Percentiles rank a stretch among this genome's conserved stretches.
phyloP scores from a whole-genome alignment of 2,113 vertebrate species.

The Eudyptes chrysolophus region DNA sequence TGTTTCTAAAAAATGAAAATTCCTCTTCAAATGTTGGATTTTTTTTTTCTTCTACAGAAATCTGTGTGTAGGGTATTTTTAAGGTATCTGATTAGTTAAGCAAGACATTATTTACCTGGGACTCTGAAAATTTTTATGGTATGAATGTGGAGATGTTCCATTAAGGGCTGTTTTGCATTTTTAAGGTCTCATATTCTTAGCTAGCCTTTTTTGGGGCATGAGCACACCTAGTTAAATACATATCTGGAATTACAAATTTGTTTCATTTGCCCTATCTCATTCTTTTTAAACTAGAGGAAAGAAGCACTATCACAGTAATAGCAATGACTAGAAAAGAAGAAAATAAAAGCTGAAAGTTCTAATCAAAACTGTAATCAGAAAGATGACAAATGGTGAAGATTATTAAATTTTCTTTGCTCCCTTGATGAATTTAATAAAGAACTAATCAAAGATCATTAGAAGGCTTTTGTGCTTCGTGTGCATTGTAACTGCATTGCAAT shows the following conservation, averaged over 20 bases:
- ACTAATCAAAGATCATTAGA: conserved; percentile 99
- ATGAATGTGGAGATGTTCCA: background rate
- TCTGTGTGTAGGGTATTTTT: background rate
- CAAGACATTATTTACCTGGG: background rate
- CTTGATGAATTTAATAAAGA: conserved; percentile 98
- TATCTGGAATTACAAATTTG: conserved; percentile 4
- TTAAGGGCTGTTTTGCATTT: background rate
- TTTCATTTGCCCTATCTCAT: conserved; percentile 5
- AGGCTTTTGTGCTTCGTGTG: conserved; percentile 82
- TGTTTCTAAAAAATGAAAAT: background rate
- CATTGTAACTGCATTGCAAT: conserved; percentile 80
- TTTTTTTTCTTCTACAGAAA: background rate
- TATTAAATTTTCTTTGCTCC: conserved; percentile 95
- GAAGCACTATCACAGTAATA: conserved; percentile 54
- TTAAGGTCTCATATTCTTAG: background rate
- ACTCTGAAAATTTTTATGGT: background rate
- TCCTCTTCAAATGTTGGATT: background rate
- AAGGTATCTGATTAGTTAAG: background rate
- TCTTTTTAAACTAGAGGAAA: conserved; percentile 30
- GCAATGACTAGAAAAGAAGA: conserved; percentile 70
- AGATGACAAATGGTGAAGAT: conserved; percentile 89
- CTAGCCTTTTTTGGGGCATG: background rate
- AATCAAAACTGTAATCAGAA: conserved; percentile 96
- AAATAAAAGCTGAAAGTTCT: conserved; percentile 85
- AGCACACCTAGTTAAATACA: background rate